Evolutionary conservation across 2,113 vertebrate species (phyloP).

Genomic region (Sturnira hondurensis): DNA sequence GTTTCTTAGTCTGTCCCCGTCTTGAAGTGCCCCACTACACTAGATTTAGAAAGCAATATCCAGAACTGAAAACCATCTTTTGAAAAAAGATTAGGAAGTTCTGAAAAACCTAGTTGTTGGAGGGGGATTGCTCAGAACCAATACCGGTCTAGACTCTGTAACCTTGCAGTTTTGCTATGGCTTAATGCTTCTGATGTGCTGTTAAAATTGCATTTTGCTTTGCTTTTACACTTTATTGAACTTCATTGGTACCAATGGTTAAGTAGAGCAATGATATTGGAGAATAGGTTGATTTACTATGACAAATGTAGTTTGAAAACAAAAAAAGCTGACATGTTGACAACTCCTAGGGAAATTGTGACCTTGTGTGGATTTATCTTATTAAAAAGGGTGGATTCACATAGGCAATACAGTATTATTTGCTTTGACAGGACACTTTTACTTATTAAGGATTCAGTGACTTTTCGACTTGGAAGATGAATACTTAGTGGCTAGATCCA

Average conservation of each 20-base stretch:
- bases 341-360: background rate
- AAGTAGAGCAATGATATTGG: background rate
- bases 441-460: background rate
- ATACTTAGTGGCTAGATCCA: background rate
- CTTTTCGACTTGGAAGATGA: background rate
- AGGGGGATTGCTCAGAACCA: background rate
- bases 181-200: background rate
- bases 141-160: background rate
- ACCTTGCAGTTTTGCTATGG: background rate
- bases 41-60: background rate
- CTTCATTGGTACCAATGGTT: background rate
- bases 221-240: background rate
- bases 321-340: background rate
- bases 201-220: background rate
- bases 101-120: background rate
- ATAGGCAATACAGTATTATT: background rate
- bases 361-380: background rate
- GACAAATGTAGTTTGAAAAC: background rate
- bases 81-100: background rate
- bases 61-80: background rate
- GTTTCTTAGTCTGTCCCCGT: background rate
- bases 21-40: background rate
- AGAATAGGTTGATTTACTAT: background rate
- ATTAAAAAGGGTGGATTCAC: background rate
- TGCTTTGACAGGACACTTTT: background rate